Conservation (phyloP, 2,888 invertebrate species). For the Melanchra persicariae region DNA sequence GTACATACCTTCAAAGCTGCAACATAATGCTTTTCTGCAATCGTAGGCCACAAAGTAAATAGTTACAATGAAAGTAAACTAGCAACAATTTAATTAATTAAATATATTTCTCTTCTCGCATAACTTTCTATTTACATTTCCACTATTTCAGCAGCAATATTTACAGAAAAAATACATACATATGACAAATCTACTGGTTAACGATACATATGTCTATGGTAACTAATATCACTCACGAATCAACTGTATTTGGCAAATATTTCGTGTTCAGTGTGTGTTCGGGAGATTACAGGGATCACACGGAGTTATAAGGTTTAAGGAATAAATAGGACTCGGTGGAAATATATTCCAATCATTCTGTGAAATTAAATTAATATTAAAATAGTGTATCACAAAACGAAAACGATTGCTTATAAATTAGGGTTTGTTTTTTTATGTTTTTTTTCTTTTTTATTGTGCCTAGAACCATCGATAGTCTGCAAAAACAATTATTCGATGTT, state of each 20-base stretch:
- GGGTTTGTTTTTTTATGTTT: not conserved
- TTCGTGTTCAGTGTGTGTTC: conserved; percentile 51
- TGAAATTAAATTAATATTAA: conserved; percentile 71
- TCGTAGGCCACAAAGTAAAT: too few species aligned
- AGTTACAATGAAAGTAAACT: conserved; percentile 10
- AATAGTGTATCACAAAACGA: conserved; percentile 78
- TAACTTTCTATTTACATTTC: conserved; percentile 87
- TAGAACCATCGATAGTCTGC: not conserved
- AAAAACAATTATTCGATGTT: not conserved
- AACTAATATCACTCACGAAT: conserved; percentile 89
- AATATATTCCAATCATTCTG: conserved; percentile 73
- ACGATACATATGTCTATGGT: conserved; percentile 81
- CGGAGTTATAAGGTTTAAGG: conserved; percentile 62
- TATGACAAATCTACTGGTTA: conserved; percentile 71
- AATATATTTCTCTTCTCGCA: conserved; percentile 80
- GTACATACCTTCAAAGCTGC: too few species aligned
- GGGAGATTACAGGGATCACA: conserved; percentile 63
- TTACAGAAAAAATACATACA: conserved; percentile 81
- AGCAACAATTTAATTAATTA: conserved; percentile 62
- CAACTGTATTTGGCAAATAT: conserved; percentile 76
- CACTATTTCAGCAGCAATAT: conserved; percentile 78
- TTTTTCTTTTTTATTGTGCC: not conserved
- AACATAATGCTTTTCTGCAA: not conserved
- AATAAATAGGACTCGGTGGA: conserved; percentile 84
- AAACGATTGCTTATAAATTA: conserved; percentile 68